Conservation (phyloP, 64 coral and sea anemone genomes). For the Anthopleura sola region DNA sequence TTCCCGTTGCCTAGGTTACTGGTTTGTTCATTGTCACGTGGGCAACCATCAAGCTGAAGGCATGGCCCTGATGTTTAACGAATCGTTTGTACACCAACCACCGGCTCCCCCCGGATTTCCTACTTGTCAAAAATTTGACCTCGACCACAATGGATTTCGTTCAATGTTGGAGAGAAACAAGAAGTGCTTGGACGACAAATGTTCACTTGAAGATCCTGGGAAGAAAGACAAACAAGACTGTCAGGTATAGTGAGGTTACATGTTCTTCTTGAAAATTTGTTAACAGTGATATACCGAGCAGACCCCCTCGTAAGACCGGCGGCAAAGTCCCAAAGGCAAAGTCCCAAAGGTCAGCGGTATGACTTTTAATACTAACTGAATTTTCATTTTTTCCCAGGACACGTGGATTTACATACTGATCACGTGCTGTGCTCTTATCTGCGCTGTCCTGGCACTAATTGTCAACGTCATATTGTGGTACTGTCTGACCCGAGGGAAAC, state of each 20-base stretch:
- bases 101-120: conserved; percentile 49
- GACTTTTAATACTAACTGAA: not conserved
- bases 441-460: not conserved
- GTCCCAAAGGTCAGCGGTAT: no score
- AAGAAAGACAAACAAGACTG: not conserved
- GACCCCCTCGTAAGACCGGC: no score
- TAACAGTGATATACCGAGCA: no score
- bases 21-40: conserved; percentile 75
- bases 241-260: not conserved
- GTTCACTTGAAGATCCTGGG: not conserved
- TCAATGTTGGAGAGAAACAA: conserved; percentile 30
- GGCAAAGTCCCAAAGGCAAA: no score
- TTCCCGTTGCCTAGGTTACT: conserved; percentile 28
- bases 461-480: not conserved
- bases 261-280: no score
- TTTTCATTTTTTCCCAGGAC: not conserved
- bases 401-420: conserved; percentile 14
- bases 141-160: conserved; percentile 22
- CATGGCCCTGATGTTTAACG: conserved; percentile 58
- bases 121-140: conserved; percentile 37
- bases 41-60: conserved; percentile 46
- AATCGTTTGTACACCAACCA: conserved; percentile 31
- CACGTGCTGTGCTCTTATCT: conserved; percentile 14
- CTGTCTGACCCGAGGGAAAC: not conserved
- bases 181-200: not conserved